Evolutionary conservation across 2,888 invertebrate species (phyloP), one percentile per base, ranked within the genome.

Genomic region (Sinopyrophorus schimmeli): DNA sequence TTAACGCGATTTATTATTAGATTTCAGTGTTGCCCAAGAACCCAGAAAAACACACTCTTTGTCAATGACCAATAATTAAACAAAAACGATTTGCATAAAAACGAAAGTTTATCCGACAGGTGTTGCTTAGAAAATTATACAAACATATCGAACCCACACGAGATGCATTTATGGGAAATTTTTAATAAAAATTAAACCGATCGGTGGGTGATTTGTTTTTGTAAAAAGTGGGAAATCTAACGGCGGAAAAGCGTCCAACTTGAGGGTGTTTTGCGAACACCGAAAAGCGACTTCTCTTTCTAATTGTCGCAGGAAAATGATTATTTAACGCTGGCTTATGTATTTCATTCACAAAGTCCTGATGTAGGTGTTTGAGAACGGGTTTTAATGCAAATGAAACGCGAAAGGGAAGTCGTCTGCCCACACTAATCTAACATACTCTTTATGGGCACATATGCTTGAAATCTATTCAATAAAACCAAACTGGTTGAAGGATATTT

Each of bases 371-470:
- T 61, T 53, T 47, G 37, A 47, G 57, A 60, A 62, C 61, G 57
- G 60, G 61, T 67, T 67, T 64, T 62, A 44, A 67, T 66, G 66
- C 63, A 66, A 67, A 67, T 64, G 60, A 63, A n/a, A 62, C 58
- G 63, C 65, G 64, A 66, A 67, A 66, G 66, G 66, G 66, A 67
- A 66, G 66, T 66, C 62, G 60, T 62, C 64, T 63, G 57, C 67
- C 67, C 64, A 67, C 67, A 61, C 55, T 35, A 50, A 48, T 40
- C 34, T 48, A 50, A 48, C 37, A 46, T 43, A 51, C 42, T 54
- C 51, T 14, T 39, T 47, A 47, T 46, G 37, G 38, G 38, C 43
- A 26, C 26, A 37, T 30, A 40, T 47, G 34, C 40, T 32, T 15
- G 27, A 38, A 16, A 40, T 15, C 16, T 46, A 47, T 47, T 47